These are phyloP conservation scores for Tiliacea citrago DNA, from an alignment of 2,888 invertebrate genomes.

Conservation along the genomic window DNA sequence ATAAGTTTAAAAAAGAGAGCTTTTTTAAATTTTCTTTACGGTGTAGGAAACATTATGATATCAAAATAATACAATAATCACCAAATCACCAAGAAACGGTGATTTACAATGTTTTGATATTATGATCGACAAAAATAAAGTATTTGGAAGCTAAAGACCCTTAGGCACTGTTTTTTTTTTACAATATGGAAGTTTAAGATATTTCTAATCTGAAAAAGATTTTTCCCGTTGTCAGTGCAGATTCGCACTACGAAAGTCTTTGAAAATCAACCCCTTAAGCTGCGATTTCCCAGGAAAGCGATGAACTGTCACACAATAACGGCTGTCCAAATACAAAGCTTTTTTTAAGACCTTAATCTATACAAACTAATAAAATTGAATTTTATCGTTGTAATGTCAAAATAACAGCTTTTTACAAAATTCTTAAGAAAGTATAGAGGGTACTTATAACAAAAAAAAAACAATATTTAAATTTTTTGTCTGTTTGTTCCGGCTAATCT, in stretches of 20 bases:
- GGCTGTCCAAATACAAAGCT: background rate
- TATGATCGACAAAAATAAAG: background rate
- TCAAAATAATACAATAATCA: background rate
- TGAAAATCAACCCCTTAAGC: background rate
- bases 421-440: too few relatives aligned
- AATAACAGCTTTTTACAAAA: too few relatives aligned
- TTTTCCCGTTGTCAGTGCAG: background rate
- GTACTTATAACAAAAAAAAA: too few relatives aligned
- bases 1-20: slow-evolving; percentile 5
- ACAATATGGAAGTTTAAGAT: background rate
- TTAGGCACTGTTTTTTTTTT: background rate
- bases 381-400: too few relatives aligned
- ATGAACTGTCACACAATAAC: background rate
- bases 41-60: background rate
- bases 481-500: too few relatives aligned
- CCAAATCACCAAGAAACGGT: background rate
- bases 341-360: too few relatives aligned
- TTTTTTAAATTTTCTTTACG: background rate
- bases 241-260: background rate
- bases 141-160: background rate
- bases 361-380: too few relatives aligned
- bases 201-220: background rate
- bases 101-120: background rate
- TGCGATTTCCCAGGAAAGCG: background rate
- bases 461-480: too few relatives aligned